Evolutionary conservation across 2,113 vertebrate species (phyloP), one percentile per base, ranked within the genome.

Genomic region (Pholis gunnellus): DNA sequence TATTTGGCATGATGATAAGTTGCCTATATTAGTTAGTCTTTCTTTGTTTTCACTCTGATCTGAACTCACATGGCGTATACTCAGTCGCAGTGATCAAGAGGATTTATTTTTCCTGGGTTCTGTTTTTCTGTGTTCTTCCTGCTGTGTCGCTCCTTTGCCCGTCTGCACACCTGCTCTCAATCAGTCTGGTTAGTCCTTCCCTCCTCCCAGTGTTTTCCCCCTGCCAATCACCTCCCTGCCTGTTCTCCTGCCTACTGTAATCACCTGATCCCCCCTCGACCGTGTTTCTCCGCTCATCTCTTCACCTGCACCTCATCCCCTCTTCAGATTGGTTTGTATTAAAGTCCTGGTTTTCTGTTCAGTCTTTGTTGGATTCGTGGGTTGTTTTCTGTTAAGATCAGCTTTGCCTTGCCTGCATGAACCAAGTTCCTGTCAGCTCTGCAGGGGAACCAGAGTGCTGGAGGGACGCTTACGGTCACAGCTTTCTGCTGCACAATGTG

Each of bases 401-500:
- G 15, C 5, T 48, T 48, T 17, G 14, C 17, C 15, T 17, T 56
- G n/a, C 54, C n/a, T 56, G n/a, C 54, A 3, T 13, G 10, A 56
- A 56, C 54, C 9, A 56, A 25, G 54, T 25, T 56, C 54, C 54
- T 25, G 52, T 54, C 50, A 72, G 50, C 22, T 59, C 67, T 81
- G 71, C 56, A 69, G 80, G 69, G 82, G 64, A 77, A 72, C 9
- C 7, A 0, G 9, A 64, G 61, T 56, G 75, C 40, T 36, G 9
- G 38, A 64, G 1, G 63, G 52, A 82, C 61, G 73, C 44, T 85
- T 38, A 52, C 20, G 0, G 14, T 78, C 48, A 75, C 59, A 44
- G 4, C 61, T 44, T 59, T 79, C 50, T 73, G 40, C 78, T 15
- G 65, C 52, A 34, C 57, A 38, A 6, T 68, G 44, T 31, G 65